Evolutionary conservation across 2,888 invertebrate species (phyloP), one percentile per base, ranked within the genome.

Genomic region (Archips crataeganus): DNA sequence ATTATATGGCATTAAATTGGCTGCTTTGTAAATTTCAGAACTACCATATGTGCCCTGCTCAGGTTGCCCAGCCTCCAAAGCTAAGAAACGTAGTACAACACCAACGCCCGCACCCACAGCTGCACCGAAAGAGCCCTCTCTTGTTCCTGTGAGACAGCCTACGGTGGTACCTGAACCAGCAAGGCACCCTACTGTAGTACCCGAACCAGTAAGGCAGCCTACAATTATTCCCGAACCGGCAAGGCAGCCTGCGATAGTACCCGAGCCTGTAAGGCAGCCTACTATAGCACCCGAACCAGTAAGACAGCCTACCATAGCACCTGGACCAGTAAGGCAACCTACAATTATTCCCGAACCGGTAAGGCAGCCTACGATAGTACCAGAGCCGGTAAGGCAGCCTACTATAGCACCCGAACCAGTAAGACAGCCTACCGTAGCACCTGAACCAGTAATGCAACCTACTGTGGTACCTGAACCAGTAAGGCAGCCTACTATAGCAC

Each of bases 21-120:
- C 11, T 32, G 3, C 57, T 57, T 57, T 57, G 57, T 11, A 57
- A 32, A 9, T 57, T 57, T 57, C 57, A 57, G 57, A 57, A 57
- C 57, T 23, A 32, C 9, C 3, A 32, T 57, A 32, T 32, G 57
- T 57, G 32, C 57, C 32, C 10, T 32, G 57, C 32, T 11, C 57
- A n/a, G 57, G 32, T 11, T 32, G 57, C 11, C 57, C 32, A 32
- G 9, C 9, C 57, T 1, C 3, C 23, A 32, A 10, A 11, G 1
- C 57, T 23, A 10, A 9, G 54, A 54, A 54, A 23, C 3, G 3
- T 9, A 23, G 9, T 9, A 9, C 3, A 23, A 9, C 23, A 8
- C 54, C 54, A n/a, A 23, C 23, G 23, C 10, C 23, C 8, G 15
- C 32, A 57, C 11, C 57, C 4, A 3, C 57, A 11, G 10, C 13